These are phyloP conservation scores for Podiceps cristatus DNA, from an alignment of 2,113 vertebrate genomes.

Conservation along the genomic window DNA sequence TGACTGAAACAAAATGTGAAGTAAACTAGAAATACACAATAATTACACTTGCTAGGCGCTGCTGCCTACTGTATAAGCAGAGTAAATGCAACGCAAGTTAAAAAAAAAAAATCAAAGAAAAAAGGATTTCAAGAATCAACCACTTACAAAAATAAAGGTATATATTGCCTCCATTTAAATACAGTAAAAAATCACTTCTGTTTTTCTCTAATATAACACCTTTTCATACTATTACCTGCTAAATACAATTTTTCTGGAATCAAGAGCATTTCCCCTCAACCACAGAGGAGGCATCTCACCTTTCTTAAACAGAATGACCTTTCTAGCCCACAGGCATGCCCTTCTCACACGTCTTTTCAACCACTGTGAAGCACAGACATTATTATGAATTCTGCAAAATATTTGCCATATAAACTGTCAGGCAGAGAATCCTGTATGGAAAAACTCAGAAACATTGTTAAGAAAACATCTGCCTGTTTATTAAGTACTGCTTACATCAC, in stretches of 20 bases:
- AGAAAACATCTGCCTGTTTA: neutral
- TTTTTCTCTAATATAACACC: neutral
- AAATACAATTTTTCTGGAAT: neutral
- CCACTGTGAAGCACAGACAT: neutral
- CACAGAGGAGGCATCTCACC: neutral
- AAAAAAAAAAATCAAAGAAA: neutral
- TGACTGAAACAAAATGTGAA: slow-evolving; percentile 80
- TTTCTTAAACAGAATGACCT: neutral
- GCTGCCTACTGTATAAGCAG: slow-evolving; percentile 65
- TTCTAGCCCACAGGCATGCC: neutral
- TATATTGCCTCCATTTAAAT: neutral
- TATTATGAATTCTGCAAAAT: neutral
- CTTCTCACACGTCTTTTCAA: neutral
- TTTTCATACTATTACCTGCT: neutral
- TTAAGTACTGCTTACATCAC: neutral
- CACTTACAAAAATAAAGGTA: neutral
- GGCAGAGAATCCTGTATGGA: neutral
- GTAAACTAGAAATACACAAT: slow-evolving; percentile 79
- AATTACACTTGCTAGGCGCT: slow-evolving; percentile 73
- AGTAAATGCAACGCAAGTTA: slow-evolving; percentile 18
- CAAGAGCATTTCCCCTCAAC: neutral
- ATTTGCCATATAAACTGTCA: neutral
- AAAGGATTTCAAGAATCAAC: slow-evolving; percentile 34
- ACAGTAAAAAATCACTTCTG: neutral
- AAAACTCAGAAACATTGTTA: neutral